These are phyloP conservation scores for Boleophthalmus pectinirostris DNA, from an alignment of 2,113 vertebrate genomes.

Conservation along the genomic window DNA sequence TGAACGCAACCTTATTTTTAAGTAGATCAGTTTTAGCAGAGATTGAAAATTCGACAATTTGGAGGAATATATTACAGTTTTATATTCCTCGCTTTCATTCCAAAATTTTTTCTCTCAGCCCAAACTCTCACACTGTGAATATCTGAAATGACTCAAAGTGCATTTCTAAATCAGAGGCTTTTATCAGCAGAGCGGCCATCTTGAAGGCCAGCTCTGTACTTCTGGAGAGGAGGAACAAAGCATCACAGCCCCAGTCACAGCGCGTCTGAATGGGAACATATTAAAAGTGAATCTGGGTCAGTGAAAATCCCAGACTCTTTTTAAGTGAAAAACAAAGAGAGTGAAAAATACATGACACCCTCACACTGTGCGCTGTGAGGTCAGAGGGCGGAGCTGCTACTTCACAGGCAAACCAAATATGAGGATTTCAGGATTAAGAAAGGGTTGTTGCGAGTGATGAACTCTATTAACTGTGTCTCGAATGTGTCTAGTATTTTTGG, in stretches of 20 bases:
- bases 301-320: slow-evolving; percentile 4
- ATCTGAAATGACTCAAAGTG: slow-evolving; percentile 25
- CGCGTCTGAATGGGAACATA: slow-evolving; percentile 11
- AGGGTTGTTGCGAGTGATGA: background rate
- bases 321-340: slow-evolving; percentile 18
- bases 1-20: no score
- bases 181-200: slow-evolving; percentile 23
- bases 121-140: slow-evolving; percentile 6
- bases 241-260: background rate
- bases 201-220: background rate
- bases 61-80: no score
- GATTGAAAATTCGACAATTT: no score
- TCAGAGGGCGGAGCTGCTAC: background rate
- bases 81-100: background rate
- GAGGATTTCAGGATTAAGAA: background rate
- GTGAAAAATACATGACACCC: slow-evolving; percentile 9
- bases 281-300: slow-evolving; percentile 5
- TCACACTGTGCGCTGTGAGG: slow-evolving; percentile 11
- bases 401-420: background rate
- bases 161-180: slow-evolving; percentile 35
- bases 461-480: background rate
- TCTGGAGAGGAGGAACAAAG: background rate
- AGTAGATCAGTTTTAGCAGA: no score
- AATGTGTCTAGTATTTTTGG: background rate
- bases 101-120: background rate